Percentiles rank a stretch among this genome's conserved stretches.
phyloP scores from a whole-genome alignment of 2,888 invertebrate genomes.

The Hemistola chrysoprasaria region DNA sequence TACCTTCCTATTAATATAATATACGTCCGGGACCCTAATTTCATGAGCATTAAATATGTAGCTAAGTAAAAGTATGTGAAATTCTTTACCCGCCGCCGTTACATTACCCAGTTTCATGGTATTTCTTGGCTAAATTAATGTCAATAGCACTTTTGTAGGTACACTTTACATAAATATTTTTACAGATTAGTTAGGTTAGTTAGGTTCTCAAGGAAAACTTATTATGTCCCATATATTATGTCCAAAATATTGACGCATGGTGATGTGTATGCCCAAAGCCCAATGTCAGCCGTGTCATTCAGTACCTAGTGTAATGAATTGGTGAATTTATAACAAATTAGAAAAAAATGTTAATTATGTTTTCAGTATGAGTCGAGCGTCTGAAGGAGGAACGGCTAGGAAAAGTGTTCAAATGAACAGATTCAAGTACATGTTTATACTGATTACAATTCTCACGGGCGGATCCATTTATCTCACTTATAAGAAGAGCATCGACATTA shows the following conservation, averaged over 20 bases:
- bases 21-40: too few species aligned
- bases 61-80: too few species aligned
- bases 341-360: slow-evolving; percentile 16
- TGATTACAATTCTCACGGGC: slow-evolving; percentile 36
- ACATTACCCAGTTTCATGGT: too few species aligned
- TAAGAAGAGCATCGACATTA: slow-evolving; percentile 9
- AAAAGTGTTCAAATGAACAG: slow-evolving; percentile 25
- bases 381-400: slow-evolving; percentile 12
- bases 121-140: too few species aligned
- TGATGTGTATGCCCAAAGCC: not conserved
- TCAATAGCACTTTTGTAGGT: too few species aligned
- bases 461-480: slow-evolving; percentile 37
- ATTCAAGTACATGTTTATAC: slow-evolving; percentile 40
- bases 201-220: too few species aligned
- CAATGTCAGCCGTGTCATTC: not conserved
- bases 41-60: too few species aligned
- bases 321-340: slow-evolving; percentile 4
- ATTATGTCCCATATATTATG: too few species aligned
- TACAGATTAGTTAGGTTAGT: too few species aligned
- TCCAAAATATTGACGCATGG: not conserved
- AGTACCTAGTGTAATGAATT: not conserved
- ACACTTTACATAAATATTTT: too few species aligned
- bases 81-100: too few species aligned
- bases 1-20: too few species aligned
- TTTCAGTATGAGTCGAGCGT: slow-evolving; percentile 26